Conservation (phyloP, 2,113 vertebrate genomes). For the Cygnus buccinator region DNA sequence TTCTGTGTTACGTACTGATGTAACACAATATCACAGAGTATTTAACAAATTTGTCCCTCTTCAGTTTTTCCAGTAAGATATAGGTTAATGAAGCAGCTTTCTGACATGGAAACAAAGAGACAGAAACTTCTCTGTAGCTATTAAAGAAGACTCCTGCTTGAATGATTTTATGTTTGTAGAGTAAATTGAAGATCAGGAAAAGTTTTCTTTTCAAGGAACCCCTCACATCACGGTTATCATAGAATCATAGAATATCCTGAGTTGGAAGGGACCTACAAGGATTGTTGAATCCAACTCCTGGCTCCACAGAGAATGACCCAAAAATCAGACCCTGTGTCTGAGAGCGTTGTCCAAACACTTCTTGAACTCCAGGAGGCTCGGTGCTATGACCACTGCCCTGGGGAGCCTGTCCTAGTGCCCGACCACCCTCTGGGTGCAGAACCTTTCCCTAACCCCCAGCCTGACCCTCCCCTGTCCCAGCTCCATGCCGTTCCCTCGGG, state of each 20-base stretch:
- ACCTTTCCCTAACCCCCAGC: background rate
- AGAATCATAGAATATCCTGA: background rate
- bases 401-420: background rate
- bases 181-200: background rate
- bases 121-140: background rate
- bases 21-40: background rate
- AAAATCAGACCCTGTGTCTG: background rate
- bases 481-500: too few relatives aligned
- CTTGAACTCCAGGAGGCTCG: background rate
- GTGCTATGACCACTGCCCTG: background rate
- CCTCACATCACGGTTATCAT: background rate
- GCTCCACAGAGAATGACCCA: background rate
- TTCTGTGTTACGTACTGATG: background rate
- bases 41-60: slow-evolving; percentile 2
- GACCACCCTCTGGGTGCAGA: background rate
- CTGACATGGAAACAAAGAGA: background rate
- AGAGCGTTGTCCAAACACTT: background rate
- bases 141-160: background rate
- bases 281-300: background rate
- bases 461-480: too few relatives aligned
- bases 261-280: background rate
- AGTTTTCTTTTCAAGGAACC: background rate
- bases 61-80: background rate
- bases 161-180: background rate
- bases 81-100: background rate